A percentile compares a stretch with the other conserved stretches of the same genome.
These are phyloP conservation scores for Cryptotermes secundus DNA, from an alignment of 1,140 invertebrate species.

Conservation along the genomic window DNA sequence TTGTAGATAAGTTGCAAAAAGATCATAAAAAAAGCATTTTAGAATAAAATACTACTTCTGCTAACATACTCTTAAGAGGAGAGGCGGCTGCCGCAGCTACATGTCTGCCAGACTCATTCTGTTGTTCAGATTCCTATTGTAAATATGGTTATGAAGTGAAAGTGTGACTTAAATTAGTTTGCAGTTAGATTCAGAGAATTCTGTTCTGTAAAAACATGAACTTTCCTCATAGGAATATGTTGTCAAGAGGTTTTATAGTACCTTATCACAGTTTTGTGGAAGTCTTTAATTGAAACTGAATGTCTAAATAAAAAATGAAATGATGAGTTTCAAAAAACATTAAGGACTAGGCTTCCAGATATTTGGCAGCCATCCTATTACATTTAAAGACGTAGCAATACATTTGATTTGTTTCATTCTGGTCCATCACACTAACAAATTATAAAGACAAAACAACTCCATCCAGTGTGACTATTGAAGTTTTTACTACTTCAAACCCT, in stretches of 20 bases:
- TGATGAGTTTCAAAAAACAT: neutral
- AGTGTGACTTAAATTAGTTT: neutral
- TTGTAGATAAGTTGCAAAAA: neutral
- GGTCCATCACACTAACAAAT: too few species aligned
- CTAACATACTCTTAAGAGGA: neutral
- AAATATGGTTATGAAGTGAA: neutral
- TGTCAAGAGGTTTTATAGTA: neutral
- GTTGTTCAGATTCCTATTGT: neutral
- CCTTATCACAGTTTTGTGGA: constrained; percentile 15
- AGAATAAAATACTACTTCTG: neutral
- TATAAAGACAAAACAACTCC: too few species aligned
- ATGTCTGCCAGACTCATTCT: neutral
- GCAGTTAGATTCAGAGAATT: neutral
- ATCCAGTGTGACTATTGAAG: too few species aligned
- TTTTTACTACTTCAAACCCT: too few species aligned
- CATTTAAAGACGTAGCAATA: neutral
- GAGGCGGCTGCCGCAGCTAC: neutral
- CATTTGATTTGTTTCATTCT: too few species aligned
- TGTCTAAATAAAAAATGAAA: neutral
- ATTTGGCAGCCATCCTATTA: neutral
- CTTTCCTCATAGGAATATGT: constrained; percentile 19
- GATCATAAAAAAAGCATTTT: neutral
- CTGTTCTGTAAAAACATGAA: neutral
- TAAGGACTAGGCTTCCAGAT: neutral
- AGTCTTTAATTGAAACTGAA: neutral